Evolutionary conservation across 2,888 invertebrate species (phyloP).

Genomic region (Eutolmus rufibarbis): DNA sequence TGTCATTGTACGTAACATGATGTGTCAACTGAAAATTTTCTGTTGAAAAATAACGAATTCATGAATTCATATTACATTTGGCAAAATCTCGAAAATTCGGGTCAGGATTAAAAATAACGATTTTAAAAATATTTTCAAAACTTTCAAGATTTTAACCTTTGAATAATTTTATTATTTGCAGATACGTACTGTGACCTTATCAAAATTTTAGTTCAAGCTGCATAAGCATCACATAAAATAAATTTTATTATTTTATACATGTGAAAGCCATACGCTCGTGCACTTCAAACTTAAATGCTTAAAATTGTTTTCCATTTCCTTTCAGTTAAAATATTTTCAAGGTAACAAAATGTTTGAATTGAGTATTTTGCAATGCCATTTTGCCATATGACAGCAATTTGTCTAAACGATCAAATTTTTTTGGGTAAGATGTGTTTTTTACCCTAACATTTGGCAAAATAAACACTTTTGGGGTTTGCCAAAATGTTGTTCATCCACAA

Average conservation of each 20-base stretch:
- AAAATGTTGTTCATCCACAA: not conserved
- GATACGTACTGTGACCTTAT: too few relatives aligned
- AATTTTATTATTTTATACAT: not conserved
- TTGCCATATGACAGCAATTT: not conserved
- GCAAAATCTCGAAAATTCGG: not conserved
- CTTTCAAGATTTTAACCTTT: too few relatives aligned
- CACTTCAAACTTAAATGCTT: not conserved
- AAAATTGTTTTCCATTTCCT: not conserved
- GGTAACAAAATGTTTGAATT: not conserved
- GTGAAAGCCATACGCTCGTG: not conserved
- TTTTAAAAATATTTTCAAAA: too few relatives aligned
- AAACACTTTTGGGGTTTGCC: not conserved
- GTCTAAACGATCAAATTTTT: not conserved
- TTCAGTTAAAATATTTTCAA: not conserved
- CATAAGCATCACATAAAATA: not conserved
- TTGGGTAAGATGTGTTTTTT: not conserved
- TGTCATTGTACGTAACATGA: too few relatives aligned
- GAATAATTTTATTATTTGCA: too few relatives aligned
- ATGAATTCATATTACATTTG: not conserved
- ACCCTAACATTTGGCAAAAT: not conserved
- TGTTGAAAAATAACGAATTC: not conserved
- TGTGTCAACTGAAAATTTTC: too few relatives aligned
- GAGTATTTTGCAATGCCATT: not conserved
- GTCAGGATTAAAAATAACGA: too few relatives aligned
- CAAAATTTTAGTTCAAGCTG: not conserved